phyloP scores from a whole-genome alignment of 2,888 invertebrate genomes.

The Drosophila borborema region DNA sequence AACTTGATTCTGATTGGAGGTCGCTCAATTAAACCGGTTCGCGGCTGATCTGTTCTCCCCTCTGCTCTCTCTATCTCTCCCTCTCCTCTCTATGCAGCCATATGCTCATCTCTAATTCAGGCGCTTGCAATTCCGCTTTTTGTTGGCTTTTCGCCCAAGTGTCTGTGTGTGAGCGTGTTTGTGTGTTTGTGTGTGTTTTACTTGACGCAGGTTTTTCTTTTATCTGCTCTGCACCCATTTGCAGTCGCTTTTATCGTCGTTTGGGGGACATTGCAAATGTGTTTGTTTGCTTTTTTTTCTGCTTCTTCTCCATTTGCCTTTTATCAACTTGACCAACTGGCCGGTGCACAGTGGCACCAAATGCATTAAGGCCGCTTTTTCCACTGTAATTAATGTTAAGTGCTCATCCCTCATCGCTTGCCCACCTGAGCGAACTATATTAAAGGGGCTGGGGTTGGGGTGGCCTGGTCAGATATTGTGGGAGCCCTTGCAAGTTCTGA shows the following conservation, averaged over 20 bases:
- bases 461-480: neutral
- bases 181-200: conserved; percentile 24
- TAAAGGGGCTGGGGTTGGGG: neutral
- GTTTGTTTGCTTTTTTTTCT: conserved; percentile 32
- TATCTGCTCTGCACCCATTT: conserved; percentile 53
- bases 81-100: neutral
- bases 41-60: neutral
- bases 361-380: conserved; percentile 58
- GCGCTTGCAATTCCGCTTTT: conserved; percentile 59
- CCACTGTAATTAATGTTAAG: conserved; percentile 66
- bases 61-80: neutral
- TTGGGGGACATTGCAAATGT: conserved; percentile 49
- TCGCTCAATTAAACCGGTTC: conserved; percentile 79
- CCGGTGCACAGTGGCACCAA: conserved; percentile 61
- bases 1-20: conserved; percentile 80
- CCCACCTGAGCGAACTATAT: conserved; percentile 8
- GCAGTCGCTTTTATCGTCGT: conserved; percentile 31
- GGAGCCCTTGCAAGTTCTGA: conserved; percentile 1
- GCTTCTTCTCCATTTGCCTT: conserved; percentile 18
- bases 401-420: conserved; percentile 40
- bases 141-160: conserved; percentile 34
- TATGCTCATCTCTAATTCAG: conserved; percentile 45
- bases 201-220: conserved; percentile 51
- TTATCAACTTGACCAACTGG: conserved; percentile 45
- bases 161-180: conserved; percentile 4